These are phyloP conservation scores for Apis dorsata DNA, from an alignment of 1,140 invertebrate genomes.

Conservation along the genomic window DNA sequence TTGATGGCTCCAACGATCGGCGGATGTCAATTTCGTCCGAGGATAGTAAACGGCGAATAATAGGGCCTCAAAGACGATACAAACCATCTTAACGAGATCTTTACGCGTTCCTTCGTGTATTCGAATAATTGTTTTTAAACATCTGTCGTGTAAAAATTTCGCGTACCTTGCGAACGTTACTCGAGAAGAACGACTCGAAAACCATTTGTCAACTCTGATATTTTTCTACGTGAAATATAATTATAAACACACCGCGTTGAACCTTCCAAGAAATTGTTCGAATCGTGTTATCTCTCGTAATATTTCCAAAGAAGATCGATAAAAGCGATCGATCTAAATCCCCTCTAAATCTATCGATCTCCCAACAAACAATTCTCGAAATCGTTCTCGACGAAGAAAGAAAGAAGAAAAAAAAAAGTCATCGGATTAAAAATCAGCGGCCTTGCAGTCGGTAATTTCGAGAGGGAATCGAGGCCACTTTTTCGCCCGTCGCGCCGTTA, in stretches of 20 bases:
- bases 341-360: no score
- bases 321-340: no score
- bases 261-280: no score
- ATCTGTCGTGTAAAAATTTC: no score
- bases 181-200: no score
- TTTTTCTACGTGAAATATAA: no score
- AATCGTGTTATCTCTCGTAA: no score
- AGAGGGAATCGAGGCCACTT: conserved; percentile 6
- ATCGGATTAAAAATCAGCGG: background rate
- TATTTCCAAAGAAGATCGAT: no score
- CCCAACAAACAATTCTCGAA: no score
- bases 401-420: background rate
- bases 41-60: background rate
- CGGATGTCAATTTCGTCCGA: conserved; percentile 44
- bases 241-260: no score
- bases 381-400: background rate
- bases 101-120: background rate
- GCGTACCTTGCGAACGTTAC: no score
- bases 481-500: background rate
- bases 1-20: conserved; percentile 54
- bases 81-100: background rate
- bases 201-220: no score
- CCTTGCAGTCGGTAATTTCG: conserved; percentile 11
- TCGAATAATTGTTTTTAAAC: background rate
- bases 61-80: background rate